Percentiles rank a stretch among this genome's conserved stretches.
These are phyloP conservation scores for Aphelocoma californica DNA, from an alignment of 2,797 vertebrate genomes.

Conservation along the genomic window DNA sequence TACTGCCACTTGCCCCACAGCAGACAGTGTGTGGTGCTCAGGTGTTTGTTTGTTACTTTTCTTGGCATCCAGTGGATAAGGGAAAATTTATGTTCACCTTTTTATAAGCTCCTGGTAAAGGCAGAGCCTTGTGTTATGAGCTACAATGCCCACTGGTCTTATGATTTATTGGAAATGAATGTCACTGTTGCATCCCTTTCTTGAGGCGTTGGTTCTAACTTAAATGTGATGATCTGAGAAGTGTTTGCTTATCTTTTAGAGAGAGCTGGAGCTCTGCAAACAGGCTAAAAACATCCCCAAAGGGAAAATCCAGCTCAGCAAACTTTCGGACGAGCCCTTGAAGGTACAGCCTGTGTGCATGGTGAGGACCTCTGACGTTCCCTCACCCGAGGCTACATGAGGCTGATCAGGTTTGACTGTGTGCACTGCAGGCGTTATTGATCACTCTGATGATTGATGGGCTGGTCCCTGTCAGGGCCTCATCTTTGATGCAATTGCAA, in stretches of 20 bases:
- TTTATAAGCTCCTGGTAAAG: neutral
- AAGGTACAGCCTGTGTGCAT: neutral
- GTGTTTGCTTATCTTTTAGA: neutral
- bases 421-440: slow-evolving; percentile 68
- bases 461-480: slow-evolving; percentile 62
- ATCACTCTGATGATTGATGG: slow-evolving; percentile 72
- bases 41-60: neutral
- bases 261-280: neutral
- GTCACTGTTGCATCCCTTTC: neutral
- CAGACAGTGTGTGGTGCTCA: neutral
- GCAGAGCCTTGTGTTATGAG: neutral
- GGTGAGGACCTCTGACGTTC: slow-evolving; percentile 30
- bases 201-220: neutral
- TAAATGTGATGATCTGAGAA: neutral
- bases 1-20: neutral
- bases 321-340: slow-evolving; percentile 6
- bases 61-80: neutral
- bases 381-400: slow-evolving; percentile 47
- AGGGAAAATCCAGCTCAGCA: slow-evolving; percentile 3
- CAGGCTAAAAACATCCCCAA: neutral
- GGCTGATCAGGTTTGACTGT: slow-evolving; percentile 74
- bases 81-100: neutral
- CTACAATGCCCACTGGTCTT: neutral
- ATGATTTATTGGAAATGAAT: neutral
- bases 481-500: slow-evolving; percentile 72